Conservation (phyloP, 1,140 invertebrate genomes). For the Belonocnema kinseyi region DNA sequence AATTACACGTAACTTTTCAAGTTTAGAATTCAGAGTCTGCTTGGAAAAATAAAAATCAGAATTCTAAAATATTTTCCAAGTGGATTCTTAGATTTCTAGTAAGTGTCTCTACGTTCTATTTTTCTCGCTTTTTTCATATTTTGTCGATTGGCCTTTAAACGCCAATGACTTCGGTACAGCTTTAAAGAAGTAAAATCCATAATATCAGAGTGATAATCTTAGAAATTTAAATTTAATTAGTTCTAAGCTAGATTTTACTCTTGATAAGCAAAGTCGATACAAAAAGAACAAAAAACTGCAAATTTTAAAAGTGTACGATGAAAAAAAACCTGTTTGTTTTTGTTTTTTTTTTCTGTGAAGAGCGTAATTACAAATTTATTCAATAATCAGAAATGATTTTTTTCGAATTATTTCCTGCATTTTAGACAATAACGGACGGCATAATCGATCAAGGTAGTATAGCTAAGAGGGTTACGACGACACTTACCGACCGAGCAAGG, state of each 20-base stretch:
- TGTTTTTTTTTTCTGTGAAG: not conserved
- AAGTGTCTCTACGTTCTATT: constrained; percentile 27
- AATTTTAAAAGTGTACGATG: constrained; percentile 7
- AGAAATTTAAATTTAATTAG: not conserved
- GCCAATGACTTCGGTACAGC: constrained; percentile 65
- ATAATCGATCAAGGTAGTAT: not conserved
- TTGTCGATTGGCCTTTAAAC: constrained; percentile 48
- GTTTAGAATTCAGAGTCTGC: not conserved
- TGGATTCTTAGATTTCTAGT: not conserved
- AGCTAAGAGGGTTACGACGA: too few species aligned
- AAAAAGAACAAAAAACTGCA: not conserved
- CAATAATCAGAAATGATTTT: not conserved
- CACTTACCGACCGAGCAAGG: too few species aligned
- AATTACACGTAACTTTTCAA: not conserved
- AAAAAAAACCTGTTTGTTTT: not conserved
- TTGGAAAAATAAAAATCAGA: not conserved
- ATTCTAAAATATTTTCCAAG: constrained; percentile 2
- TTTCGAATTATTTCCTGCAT: not conserved
- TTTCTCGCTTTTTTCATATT: constrained; percentile 43
- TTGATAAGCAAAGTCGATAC: not conserved
- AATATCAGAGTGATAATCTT: constrained; percentile 28
- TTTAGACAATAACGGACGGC: constrained; percentile 22
- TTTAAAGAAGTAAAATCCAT: constrained; percentile 54
- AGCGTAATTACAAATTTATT: not conserved
- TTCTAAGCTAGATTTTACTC: constrained; percentile 12